Percentiles rank a stretch among this genome's conserved stretches.
Evolutionary conservation across 2,113 vertebrate species (phyloP).

Genomic region (Gallinago undulata): DNA sequence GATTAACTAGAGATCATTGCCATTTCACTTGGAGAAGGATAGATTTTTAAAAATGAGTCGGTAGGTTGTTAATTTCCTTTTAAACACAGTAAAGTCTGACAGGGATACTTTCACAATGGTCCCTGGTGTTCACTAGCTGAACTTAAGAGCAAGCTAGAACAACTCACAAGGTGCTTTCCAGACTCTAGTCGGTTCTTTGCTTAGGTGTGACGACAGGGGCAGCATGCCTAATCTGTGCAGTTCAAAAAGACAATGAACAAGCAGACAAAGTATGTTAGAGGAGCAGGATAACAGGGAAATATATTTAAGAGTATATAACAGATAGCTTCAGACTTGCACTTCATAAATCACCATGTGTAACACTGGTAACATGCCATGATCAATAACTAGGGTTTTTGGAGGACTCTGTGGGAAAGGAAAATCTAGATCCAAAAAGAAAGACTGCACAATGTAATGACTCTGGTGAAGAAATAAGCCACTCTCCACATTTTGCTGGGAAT

Average conservation of each 20-base stretch:
- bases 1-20: background rate
- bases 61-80: background rate
- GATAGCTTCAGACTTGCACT: background rate
- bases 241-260: background rate
- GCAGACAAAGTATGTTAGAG: background rate
- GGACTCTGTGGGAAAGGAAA: background rate
- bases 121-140: background rate
- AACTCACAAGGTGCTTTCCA: background rate
- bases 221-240: background rate
- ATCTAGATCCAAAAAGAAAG: background rate
- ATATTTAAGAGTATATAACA: background rate
- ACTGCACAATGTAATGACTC: background rate
- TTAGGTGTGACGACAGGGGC: background rate
- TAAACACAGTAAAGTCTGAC: background rate
- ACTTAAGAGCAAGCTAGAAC: background rate
- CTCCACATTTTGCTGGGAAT: background rate
- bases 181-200: background rate
- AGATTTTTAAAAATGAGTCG: background rate
- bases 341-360: background rate
- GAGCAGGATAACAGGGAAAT: background rate
- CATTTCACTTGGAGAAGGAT: background rate
- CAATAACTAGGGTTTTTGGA: background rate
- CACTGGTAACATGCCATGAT: background rate
- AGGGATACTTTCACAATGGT: background rate
- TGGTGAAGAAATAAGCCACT: background rate